Base-by-base conservation (phyloP, 1,140 invertebrate genomes). In the Nebria ingens region DNA sequence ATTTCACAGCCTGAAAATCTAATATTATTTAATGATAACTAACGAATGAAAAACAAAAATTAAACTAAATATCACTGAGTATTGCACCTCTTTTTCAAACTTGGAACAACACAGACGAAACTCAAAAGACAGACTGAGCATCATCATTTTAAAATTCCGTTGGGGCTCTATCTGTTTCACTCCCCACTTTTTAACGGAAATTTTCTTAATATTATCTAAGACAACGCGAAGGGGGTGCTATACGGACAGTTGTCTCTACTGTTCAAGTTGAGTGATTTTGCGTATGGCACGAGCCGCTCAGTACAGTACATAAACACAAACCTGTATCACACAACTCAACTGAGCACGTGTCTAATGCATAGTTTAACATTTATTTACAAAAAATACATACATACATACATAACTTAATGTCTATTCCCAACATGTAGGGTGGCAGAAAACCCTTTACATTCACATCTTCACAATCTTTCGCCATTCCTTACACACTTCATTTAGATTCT, bases 161-260 rank as follows among this genome's bases (percentile, higher is more conserved):
- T 45, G 25, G 17, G 4, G 25, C 25, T 6, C 6, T 45, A 45
- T 45, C 40, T 45, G n/a, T 34, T 34, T 6, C 25, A 34, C 6
- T 17, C 40, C 40, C 40, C 40, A 45, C 40, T 45, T 45, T 45
- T 45, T 45, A 45, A 45, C 40, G 40, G 40, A 45, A 12, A 45
- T 17, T 45, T 45, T 45, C 40, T 45, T 4, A 45, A 17, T 4
- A 34, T n/a, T 45, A 45, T 11, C 40, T 45, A 45, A 45, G 40
- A 45, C 15, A 45, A 17, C 40, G 40, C 4, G 15, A 9, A 45
- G 15, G 15, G 25, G 40, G 40, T 45, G 40, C 40, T 12, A 45
- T 45, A 45, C 40, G 17, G 17, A 17, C 40, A 9, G 15, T 17
- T 17, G 40, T 17, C 13, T 6, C 4, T 29, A 17, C 4, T 17